Conservation (phyloP, 2,797 vertebrate genomes). For the Coranthus polyacanthus region DNA sequence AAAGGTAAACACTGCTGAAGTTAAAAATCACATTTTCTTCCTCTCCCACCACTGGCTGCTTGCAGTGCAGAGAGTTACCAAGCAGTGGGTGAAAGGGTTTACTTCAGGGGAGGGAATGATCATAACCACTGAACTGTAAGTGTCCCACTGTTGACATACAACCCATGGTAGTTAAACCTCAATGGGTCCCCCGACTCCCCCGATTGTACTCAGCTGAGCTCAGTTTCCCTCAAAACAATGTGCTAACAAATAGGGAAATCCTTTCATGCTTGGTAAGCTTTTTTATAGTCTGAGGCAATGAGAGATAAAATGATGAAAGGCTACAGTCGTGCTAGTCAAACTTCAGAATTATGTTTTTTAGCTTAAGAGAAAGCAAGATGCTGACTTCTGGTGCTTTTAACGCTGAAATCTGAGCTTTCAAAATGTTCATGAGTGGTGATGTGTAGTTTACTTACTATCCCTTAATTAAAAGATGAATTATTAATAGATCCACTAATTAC, state of each 20-base stretch:
- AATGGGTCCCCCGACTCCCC: constrained; percentile 66
- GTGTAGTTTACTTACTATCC: no score
- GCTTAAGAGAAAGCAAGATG: constrained; percentile 6
- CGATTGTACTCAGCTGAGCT: constrained; percentile 65
- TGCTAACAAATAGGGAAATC: constrained; percentile 64
- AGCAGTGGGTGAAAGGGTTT: constrained; percentile 70
- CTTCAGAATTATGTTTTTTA: constrained; percentile 3
- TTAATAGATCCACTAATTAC: no score
- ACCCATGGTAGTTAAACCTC: constrained; percentile 74
- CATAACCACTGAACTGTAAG: constrained; percentile 78
- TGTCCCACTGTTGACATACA: constrained; percentile 75
- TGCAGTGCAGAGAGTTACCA: constrained; percentile 54
- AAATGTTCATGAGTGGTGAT: background rate
- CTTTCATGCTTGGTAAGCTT: constrained; percentile 43
- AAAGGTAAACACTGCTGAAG: constrained; percentile 66
- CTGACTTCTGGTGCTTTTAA: no score
- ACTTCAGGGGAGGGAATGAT: constrained; percentile 72
- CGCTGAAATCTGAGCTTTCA: no score
- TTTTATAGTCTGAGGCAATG: constrained; percentile 27
- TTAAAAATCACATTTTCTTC: constrained; percentile 71
- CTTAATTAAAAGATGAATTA: no score
- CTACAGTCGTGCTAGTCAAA: constrained; percentile 6
- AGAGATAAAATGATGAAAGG: constrained; percentile 40
- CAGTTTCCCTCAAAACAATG: constrained; percentile 61
- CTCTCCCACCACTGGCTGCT: constrained; percentile 55